Evolutionary conservation across 1,140 invertebrate species (phyloP), one percentile per base, ranked within the genome.

Genomic region (Thaumatotibia leucotreta): DNA sequence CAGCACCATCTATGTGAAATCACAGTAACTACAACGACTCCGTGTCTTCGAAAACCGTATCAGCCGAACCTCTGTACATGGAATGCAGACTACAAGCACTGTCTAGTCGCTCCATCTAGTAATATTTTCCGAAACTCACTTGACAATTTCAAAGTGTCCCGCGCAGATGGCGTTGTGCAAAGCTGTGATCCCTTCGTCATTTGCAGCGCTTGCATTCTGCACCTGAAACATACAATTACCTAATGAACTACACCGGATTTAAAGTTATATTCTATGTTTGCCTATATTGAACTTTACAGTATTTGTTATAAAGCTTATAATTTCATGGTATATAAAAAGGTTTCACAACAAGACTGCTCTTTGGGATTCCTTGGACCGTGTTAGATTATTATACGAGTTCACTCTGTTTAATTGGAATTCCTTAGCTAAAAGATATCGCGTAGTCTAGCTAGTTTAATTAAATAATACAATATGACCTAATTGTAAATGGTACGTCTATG

Each of bases 131-230:
- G 33, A 29, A 52, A 92, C 92, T 91, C 70, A 99, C 92, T 97
- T 97, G 73, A 99, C 98, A 81, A 99, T 99, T 80, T 99, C 98
- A 78, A 98, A 95, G 90, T 99, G 98, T 22, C 98, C 98, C 3
- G 99, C 99, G 92, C 99, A 99, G 80, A 99, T 99, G 73, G 99
- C 98, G 92, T 99, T 99, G 90, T 99, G 99, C 54, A 99, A 93
- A 29, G 99, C 99, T 1, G 99, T 99, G 74, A 99, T 99, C 91
- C 99, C 95, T 95, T 99, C 94, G 94, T 96, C 98, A 91, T 99
- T 99, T 14, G 98, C 96, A n/a, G 97, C 96, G 88, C 97, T 98
- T 22, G 97, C 97, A 93, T 99, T 95, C 94, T 86, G 93, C 83
- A 99, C 98, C 93, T 98, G 94, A 67, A 94, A 93, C 6, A 96